A percentile compares a stretch with the other conserved stretches of the same genome.
Evolutionary conservation across 2,113 vertebrate species (phyloP).

Genomic region (Pantherophis guttatus): DNA sequence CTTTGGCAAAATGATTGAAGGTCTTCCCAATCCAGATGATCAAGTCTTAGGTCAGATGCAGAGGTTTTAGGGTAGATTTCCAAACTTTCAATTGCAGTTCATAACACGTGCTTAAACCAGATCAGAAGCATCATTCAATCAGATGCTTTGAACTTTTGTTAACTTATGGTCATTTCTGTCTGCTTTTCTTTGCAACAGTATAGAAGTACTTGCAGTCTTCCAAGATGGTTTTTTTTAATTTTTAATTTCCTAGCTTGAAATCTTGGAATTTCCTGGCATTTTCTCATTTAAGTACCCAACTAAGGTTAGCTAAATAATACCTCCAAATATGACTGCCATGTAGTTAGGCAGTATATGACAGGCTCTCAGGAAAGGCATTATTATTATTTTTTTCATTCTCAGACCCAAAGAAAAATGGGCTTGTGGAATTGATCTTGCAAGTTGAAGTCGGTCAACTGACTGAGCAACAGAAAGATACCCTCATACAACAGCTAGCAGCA

Average conservation of each 20-base stretch:
- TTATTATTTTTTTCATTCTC: conserved; percentile 10
- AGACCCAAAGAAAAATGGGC: conserved; percentile 72
- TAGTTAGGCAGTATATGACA: not conserved
- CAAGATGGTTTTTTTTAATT: not conserved
- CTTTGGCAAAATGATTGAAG: conserved; percentile 3
- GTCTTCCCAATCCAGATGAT: conserved; percentile 10
- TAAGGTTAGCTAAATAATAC: not conserved
- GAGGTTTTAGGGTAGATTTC: not conserved
- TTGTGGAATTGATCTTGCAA: conserved; percentile 89
- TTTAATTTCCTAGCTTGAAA: not conserved
- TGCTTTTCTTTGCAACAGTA: not conserved
- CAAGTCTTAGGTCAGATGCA: not conserved
- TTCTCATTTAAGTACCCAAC: not conserved
- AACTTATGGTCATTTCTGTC: not conserved
- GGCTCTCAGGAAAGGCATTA: not conserved
- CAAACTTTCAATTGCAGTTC: not conserved
- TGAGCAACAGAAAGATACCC: conserved; percentile 79
- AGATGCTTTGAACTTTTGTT: not conserved
- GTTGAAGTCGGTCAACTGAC: conserved; percentile 78
- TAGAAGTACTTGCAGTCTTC: not conserved
- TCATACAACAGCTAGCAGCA: conserved; percentile 82
- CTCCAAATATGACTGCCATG: not conserved
- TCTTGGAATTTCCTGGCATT: not conserved
- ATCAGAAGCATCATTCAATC: not conserved
- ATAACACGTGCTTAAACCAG: not conserved